Base-by-base conservation (phyloP, 2,888 invertebrate genomes). In the Cerastis leucographa region DNA sequence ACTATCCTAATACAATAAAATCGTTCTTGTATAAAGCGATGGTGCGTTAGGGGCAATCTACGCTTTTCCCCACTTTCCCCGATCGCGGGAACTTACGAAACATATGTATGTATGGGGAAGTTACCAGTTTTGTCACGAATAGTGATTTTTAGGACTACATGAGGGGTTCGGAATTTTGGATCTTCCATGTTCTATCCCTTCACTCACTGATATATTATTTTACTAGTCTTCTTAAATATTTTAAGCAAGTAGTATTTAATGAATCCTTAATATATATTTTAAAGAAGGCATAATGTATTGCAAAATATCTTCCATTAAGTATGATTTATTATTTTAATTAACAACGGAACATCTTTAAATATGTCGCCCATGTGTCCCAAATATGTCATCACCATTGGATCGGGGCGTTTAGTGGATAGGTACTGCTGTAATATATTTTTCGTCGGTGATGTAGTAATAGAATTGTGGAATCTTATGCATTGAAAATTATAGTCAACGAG, bases 91-190 rank as follows among this genome's bases (percentile, higher is more conserved):
- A 78, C 78, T 84, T 83, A 74, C n/a, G 54, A 42, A 81, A 82
- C 88, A 83, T 89, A 89, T 88, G 85, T 89, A 89, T 88, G 87
- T 85, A 85, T 87, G 78, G 80, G 83, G 78, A 80, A 76, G 83
- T 86, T 88, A 25, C 73, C 78, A 88, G 83, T 87, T 84, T 82
- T 87, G 85, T 87, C 85, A 85, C 85, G 85, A 89, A 81, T 80
- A 73, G 82, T 87, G 84, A 88, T 87, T 89, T 84, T 81, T 74
- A 69, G 78, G 62, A 69, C 64, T 40, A 42, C 40, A n/a, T 56
- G 72, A 76, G 83, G 83, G 77, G 80, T 46, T 35, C 64, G 66
- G 74, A 62, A 71, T 17, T 17, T 64, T 0, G 9, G 64, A 77
- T 74, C 49, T 46, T 59, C 46, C 51, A n/a, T 61, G 49, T 79